Conservation (phyloP, 2,113 vertebrate genomes). For the Collichthys lucidus region DNA sequence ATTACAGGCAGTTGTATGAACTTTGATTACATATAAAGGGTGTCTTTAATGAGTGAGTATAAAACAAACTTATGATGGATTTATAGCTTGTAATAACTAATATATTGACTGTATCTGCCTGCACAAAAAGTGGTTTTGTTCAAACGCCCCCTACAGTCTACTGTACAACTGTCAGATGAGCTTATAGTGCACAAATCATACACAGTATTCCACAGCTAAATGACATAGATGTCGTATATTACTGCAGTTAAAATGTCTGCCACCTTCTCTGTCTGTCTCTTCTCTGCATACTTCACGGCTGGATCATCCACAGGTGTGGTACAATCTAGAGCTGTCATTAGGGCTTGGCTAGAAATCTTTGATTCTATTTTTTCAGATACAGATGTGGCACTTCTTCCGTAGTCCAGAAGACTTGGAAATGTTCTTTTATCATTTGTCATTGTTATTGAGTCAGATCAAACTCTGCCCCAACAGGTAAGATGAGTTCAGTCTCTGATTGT, state of each 20-base stretch:
- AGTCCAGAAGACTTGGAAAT: not conserved
- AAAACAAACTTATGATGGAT: not conserved
- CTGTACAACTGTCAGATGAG: not conserved
- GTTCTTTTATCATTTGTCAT: constrained; percentile 17
- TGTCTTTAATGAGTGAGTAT: not conserved
- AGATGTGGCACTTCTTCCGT: not conserved
- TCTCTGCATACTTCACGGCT: constrained; percentile 91
- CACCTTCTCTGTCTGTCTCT: constrained; percentile 36
- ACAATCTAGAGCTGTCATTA: not conserved
- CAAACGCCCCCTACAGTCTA: not conserved
- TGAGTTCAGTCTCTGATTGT: constrained; percentile 54
- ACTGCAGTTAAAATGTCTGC: not conserved
- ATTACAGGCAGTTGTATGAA: not conserved
- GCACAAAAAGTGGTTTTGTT: not conserved
- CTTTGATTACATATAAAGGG: not conserved
- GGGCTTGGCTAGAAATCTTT: not conserved
- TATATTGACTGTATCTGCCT: not conserved
- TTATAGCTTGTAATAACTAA: not conserved
- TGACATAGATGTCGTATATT: not conserved
- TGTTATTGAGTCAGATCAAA: constrained; percentile 24
- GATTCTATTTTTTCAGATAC: not conserved
- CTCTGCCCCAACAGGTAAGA: constrained; percentile 72
- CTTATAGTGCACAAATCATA: no score
- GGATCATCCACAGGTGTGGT: constrained; percentile 97
- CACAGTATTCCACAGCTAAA: not conserved